A percentile compares a stretch with the other conserved stretches of the same genome.
Evolutionary conservation across 2,113 vertebrate genomes (phyloP).

Genomic region (Geococcyx californianus): DNA sequence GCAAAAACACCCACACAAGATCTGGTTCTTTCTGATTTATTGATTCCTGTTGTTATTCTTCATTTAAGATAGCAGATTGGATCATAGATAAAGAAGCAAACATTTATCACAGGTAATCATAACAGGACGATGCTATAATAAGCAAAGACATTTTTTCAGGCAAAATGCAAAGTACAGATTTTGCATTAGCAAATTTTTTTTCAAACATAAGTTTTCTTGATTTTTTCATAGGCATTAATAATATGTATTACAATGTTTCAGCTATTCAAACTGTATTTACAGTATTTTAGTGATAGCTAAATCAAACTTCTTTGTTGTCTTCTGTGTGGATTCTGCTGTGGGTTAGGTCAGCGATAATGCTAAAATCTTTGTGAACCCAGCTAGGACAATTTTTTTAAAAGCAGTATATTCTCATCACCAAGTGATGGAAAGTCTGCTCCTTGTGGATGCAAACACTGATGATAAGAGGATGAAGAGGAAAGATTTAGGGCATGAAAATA

Average conservation of each 20-base stretch:
- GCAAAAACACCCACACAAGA: not conserved
- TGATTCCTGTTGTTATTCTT: not conserved
- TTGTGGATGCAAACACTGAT: not conserved
- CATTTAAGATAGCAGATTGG: not conserved
- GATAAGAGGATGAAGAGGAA: constrained; percentile 22
- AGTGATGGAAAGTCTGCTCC: constrained; percentile 10
- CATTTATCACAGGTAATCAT: not conserved
- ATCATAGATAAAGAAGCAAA: not conserved
- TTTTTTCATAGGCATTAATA: not conserved
- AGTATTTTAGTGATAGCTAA: not conserved
- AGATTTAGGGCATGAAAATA: constrained; percentile 31
- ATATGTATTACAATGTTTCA: not conserved
- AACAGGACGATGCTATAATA: not conserved
- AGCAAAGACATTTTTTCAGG: not conserved
- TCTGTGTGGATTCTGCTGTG: not conserved
- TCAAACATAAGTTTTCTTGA: not conserved
- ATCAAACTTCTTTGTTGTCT: not conserved
- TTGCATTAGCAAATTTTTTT: not conserved
- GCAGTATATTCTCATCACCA: not conserved
- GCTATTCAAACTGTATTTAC: not conserved
- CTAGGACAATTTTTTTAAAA: constrained; percentile 30
- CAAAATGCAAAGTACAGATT: not conserved
- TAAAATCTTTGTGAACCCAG: not conserved
- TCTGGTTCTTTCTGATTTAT: not conserved
- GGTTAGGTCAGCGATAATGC: not conserved